A percentile compares a stretch with the other conserved stretches of the same genome.
Evolutionary conservation across 2,113 vertebrate genomes (phyloP).

Genomic region (Periophthalmus modestus): DNA sequence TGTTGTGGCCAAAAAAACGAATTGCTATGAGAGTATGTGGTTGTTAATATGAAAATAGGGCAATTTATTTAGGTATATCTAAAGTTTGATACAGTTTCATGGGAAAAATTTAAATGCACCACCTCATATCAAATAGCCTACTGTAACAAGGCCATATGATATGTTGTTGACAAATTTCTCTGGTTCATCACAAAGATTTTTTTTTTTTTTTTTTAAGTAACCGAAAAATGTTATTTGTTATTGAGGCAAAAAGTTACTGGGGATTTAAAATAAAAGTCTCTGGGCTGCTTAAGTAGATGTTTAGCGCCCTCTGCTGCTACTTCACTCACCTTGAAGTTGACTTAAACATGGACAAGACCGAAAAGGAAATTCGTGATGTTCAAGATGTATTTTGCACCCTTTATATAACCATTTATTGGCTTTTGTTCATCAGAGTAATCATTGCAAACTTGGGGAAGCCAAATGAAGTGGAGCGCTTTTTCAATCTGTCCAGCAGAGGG

Average conservation of each 20-base stretch:
- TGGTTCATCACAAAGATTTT: background rate
- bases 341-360: background rate
- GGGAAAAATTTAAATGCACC: background rate
- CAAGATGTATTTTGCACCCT: background rate
- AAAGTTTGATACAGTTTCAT: background rate
- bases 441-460: too few species aligned
- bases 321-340: constrained; percentile 3
- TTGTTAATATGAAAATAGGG: background rate
- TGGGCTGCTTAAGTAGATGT: background rate
- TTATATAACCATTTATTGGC: background rate
- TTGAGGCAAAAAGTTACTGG: background rate
- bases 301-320: constrained; percentile 31
- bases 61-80: background rate
- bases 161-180: background rate
- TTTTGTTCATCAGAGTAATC: background rate
- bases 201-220: too few species aligned
- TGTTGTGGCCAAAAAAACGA: constrained; percentile 7
- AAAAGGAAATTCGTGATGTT: too few species aligned
- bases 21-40: constrained; percentile 9
- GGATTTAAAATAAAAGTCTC: background rate
- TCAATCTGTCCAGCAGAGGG: constrained; percentile 26
- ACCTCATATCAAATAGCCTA: background rate
- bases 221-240: background rate
- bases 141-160: too few species aligned
- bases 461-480: background rate